Base-by-base conservation (phyloP, 2,888 invertebrate genomes). In the Chaetogeoica ovagalla region DNA sequence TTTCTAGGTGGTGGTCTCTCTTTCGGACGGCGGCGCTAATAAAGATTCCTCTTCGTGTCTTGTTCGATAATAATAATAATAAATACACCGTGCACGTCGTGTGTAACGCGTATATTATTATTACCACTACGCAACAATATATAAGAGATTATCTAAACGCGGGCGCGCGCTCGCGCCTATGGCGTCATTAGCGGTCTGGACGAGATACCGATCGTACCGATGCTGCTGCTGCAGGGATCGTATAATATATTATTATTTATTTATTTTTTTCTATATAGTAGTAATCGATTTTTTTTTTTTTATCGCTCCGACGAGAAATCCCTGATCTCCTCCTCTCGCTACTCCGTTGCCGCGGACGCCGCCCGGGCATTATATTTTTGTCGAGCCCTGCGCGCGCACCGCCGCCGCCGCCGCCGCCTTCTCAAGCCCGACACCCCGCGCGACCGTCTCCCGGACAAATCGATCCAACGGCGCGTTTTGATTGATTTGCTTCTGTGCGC, bases 171-270 rank as follows among this genome's bases (percentile, higher is more conserved):
- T 23, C 75, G 79, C 63, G 79, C 70, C 62, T 70, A 77, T 70
- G 77, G 77, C 77, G 79, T 79, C 79, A 79, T 79, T 79, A 79
- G 79, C 79, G 79, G 79, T 79, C 79, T 79, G 79, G 79, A 79
- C 79, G 79, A 79, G 79, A 79, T 79, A 79, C 79, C 57, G 43
- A 79, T 79, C 79, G 63, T n/a, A 2, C 30, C 39, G 79, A 11
- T 48, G 70, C 71, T 63, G 52, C 60, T 5, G 37, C 69, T 21
- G 70, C 30, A 30, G 30, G 30, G 4, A n/a, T 52, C 11, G 11
- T 43, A 43, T 43, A 43, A 43, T 43, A 57, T 7, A n/a, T 3
- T 7, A n/a, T 3, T 30, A 30, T 30, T 30, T 30, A 30, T 30
- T 30, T 30, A 30, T 30, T 30, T 30, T 2, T 30, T 30, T 30